These are phyloP conservation scores for Mobula hypostoma DNA, from an alignment of 2,113 vertebrate species.

Conservation along the genomic window DNA sequence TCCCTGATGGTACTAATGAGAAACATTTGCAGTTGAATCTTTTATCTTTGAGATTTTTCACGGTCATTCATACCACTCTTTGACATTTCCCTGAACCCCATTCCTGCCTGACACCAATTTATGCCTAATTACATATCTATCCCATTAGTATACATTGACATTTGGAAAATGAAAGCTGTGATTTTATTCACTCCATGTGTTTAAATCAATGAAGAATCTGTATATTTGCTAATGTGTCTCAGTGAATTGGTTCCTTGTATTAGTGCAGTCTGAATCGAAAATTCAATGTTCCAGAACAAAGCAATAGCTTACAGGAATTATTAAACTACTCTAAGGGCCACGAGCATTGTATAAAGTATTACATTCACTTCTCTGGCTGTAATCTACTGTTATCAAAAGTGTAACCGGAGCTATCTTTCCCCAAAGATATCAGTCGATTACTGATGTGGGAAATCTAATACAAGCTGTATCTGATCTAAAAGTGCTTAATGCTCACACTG, in stretches of 20 bases:
- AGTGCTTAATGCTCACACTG: neutral
- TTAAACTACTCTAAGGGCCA: neutral
- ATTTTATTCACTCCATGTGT: neutral
- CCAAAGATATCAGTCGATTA: neutral
- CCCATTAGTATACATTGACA: neutral
- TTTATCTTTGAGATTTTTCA: too few relatives aligned
- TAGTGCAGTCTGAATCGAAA: neutral
- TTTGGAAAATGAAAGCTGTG: neutral
- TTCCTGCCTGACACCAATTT: neutral
- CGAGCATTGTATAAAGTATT: neutral
- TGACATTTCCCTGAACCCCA: neutral
- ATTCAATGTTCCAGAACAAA: neutral
- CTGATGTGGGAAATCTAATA: neutral
- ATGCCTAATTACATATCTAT: neutral
- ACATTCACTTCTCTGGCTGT: neutral
- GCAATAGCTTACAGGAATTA: neutral
- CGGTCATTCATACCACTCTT: too few relatives aligned
- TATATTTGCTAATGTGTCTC: neutral
- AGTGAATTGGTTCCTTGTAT: neutral
- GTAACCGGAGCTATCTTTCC: neutral
- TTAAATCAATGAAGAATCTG: neutral
- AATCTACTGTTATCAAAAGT: conserved; percentile 2
- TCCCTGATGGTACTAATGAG: too few relatives aligned
- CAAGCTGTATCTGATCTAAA: neutral
- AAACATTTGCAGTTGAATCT: too few relatives aligned